Evolutionary conservation across 2,113 vertebrate species (phyloP).

Genomic region (Gracilinanus agilis): DNA sequence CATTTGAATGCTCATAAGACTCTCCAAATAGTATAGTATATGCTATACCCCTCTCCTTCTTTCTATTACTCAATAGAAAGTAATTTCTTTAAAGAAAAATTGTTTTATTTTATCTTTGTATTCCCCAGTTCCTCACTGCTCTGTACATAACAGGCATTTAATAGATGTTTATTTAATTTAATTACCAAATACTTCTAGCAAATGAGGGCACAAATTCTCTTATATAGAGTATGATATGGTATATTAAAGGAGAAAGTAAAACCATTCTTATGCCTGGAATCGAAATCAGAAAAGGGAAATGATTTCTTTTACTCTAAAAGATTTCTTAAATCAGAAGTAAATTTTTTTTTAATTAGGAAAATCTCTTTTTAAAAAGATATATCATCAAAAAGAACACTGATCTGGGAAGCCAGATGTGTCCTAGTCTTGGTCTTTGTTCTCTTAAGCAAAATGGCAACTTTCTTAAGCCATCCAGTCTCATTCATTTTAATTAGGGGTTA

Average conservation of each 20-base stretch:
- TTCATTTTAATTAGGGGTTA: not conserved
- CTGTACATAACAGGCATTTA: not conserved
- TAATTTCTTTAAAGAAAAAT: too few relatives aligned
- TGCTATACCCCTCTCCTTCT: too few relatives aligned
- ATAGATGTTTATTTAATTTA: not conserved
- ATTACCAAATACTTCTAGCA: not conserved
- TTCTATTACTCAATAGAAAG: too few relatives aligned
- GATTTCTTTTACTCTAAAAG: constrained; percentile 1
- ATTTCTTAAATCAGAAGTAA: not conserved
- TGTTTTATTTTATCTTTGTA: too few relatives aligned
- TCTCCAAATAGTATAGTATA: too few relatives aligned
- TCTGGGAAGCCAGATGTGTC: not conserved
- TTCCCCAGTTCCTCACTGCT: too few relatives aligned
- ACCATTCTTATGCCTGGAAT: constrained; percentile 21
- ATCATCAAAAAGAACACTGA: not conserved
- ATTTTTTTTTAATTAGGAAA: not conserved
- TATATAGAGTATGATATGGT: not conserved
- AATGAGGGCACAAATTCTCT: not conserved
- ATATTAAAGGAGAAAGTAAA: not conserved
- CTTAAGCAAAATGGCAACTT: not conserved
- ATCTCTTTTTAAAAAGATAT: not conserved
- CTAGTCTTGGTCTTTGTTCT: not conserved
- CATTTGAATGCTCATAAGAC: too few relatives aligned
- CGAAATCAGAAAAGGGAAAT: constrained; percentile 31
- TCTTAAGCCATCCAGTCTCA: not conserved